Evolutionary conservation across 2,888 invertebrate species (phyloP).

Genomic region (Clanis bilineata): DNA sequence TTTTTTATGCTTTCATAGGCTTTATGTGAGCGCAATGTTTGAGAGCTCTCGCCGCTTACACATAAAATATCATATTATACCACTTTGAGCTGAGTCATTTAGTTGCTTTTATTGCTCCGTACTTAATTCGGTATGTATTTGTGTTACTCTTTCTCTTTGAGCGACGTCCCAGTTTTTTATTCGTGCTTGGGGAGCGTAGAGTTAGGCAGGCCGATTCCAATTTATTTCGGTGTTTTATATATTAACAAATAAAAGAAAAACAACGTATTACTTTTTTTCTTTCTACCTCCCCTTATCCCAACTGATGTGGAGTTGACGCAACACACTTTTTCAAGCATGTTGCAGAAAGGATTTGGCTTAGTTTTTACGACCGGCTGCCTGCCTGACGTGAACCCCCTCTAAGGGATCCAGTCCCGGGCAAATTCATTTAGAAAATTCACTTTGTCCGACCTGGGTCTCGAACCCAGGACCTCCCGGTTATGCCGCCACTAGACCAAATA

Average conservation of each 20-base stretch:
- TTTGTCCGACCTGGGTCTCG: no score
- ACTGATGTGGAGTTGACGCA: no score
- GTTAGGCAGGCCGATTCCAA: neutral
- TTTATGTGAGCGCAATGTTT: slow-evolving; percentile 64
- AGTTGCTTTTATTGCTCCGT: slow-evolving; percentile 45
- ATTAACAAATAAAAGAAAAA: neutral
- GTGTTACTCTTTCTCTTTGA: slow-evolving; percentile 18
- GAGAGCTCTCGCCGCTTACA: slow-evolving; percentile 63
- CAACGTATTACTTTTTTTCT: no score
- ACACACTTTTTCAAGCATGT: no score
- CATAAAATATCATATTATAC: slow-evolving; percentile 72
- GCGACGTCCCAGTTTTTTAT: slow-evolving; percentile 14
- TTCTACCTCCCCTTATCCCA: no score
- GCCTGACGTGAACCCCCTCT: no score
- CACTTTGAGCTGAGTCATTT: slow-evolving; percentile 66
- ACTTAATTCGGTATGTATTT: slow-evolving; percentile 21
- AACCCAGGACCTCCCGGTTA: no score
- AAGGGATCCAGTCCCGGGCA: no score
- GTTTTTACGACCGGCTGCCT: no score
- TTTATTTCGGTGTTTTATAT: neutral
- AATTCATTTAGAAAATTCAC: no score
- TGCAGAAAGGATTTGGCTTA: no score
- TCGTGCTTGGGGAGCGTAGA: slow-evolving; percentile 17
- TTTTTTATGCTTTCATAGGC: slow-evolving; percentile 81
- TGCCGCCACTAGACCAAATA: no score